Conservation (phyloP, 1,140 invertebrate species). For the Cyphomyrmex costatus region DNA sequence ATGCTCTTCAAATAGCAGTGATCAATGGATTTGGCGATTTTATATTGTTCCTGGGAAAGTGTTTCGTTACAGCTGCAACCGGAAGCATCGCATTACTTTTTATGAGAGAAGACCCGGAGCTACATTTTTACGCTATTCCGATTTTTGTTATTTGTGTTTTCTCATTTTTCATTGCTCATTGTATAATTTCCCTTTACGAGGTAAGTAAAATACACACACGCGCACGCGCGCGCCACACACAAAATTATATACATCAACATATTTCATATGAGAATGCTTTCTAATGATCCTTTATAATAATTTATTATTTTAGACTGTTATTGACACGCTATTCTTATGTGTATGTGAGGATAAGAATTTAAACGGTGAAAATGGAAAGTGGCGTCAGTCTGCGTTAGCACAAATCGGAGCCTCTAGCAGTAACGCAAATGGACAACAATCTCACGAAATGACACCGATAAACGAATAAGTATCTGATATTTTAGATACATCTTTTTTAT, state of each 20-base stretch:
- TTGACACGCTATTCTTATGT: conserved; percentile 97
- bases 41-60: conserved; percentile 97
- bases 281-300: background rate
- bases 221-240: no score
- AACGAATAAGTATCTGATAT: conserved; percentile 77
- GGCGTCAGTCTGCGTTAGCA: conserved; percentile 89
- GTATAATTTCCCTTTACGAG: conserved; percentile 97
- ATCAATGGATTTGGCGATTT: conserved; percentile 98
- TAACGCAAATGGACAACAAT: conserved; percentile 83
- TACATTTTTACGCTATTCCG: conserved; percentile 95
- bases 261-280: background rate
- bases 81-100: conserved; percentile 92
- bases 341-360: conserved; percentile 94
- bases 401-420: conserved; percentile 84
- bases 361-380: conserved; percentile 89
- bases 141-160: conserved; percentile 95
- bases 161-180: conserved; percentile 97
- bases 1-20: conserved; percentile 95
- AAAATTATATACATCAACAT: background rate
- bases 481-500: conserved; percentile 49
- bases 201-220: conserved; percentile 87
- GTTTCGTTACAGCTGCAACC: conserved; percentile 93
- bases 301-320: conserved; percentile 92
- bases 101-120: conserved; percentile 90
- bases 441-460: conserved; percentile 84